A percentile compares a stretch with the other conserved stretches of the same genome.
Conservation (phyloP, 2,797 vertebrate species). For the Tachyglossus aculeatus region DNA sequence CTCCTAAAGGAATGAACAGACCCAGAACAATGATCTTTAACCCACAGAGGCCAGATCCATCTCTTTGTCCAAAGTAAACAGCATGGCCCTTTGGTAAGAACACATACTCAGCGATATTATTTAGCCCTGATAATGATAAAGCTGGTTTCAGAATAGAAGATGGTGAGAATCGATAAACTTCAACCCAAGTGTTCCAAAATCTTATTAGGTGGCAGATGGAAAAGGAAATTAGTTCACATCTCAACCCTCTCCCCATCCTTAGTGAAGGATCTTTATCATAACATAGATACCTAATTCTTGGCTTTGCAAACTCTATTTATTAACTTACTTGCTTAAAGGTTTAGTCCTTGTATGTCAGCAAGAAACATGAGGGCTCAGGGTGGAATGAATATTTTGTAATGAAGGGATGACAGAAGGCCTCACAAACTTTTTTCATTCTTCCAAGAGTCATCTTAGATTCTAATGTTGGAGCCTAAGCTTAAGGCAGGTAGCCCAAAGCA, state of each 20-base stretch:
- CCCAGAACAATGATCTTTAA: constrained; percentile 29
- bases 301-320: background rate
- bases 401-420: background rate
- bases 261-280: constrained; percentile 30
- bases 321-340: background rate
- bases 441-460: no score
- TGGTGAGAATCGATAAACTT: constrained; percentile 23
- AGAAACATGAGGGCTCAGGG: background rate
- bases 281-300: background rate
- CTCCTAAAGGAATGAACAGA: constrained; percentile 22
- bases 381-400: background rate
- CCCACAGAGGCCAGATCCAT: constrained; percentile 1
- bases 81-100: constrained; percentile 9
- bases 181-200: constrained; percentile 25
- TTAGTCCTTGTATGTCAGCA: background rate
- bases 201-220: constrained; percentile 39
- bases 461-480: no score
- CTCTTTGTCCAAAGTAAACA: constrained; percentile 50
- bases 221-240: constrained; percentile 47
- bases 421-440: background rate
- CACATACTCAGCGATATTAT: constrained; percentile 23
- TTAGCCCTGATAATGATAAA: constrained; percentile 43
- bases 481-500: no score
- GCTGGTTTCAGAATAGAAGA: constrained; percentile 9
- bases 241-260: constrained; percentile 31